phyloP scores from a whole-genome alignment of 2,113 vertebrate genomes.

The Cathartes aura region DNA sequence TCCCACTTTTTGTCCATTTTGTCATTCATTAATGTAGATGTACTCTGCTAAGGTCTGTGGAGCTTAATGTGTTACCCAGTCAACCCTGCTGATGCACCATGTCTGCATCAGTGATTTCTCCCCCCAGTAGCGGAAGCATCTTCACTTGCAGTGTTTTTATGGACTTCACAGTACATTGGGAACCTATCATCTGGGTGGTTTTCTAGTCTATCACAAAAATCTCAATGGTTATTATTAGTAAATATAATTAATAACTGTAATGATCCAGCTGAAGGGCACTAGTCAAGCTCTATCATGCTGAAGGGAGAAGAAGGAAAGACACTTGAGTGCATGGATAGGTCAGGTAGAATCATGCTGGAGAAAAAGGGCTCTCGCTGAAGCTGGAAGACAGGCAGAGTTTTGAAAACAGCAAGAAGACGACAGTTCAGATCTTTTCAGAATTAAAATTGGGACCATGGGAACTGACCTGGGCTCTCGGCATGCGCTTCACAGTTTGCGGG shows the following conservation, averaged over 20 bases:
- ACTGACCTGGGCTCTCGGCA: not conserved
- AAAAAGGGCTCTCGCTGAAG: not conserved
- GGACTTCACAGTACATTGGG: not conserved
- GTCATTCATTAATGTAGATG: not conserved
- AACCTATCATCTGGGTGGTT: not conserved
- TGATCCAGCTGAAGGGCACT: not conserved
- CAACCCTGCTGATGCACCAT: not conserved
- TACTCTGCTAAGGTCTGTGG: not conserved
- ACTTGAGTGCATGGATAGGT: not conserved
- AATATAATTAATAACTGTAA: not conserved
- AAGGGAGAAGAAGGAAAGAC: not conserved
- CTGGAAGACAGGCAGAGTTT: not conserved
- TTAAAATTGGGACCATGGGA: not conserved
- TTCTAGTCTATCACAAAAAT: not conserved
- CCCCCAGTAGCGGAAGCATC: not conserved
- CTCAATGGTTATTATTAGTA: not conserved
- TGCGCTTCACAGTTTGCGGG: not conserved
- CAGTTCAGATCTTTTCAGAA: constrained; percentile 24
- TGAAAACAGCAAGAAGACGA: not conserved
- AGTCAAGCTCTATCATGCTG: not conserved
- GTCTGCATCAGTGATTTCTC: not conserved
- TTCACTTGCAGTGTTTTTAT: not conserved
- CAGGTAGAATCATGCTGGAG: not conserved
- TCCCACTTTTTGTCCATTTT: not conserved
- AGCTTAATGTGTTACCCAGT: not conserved